Base-by-base conservation (phyloP, 2,113 vertebrate genomes). In the Melanostigma gelatinosum region DNA sequence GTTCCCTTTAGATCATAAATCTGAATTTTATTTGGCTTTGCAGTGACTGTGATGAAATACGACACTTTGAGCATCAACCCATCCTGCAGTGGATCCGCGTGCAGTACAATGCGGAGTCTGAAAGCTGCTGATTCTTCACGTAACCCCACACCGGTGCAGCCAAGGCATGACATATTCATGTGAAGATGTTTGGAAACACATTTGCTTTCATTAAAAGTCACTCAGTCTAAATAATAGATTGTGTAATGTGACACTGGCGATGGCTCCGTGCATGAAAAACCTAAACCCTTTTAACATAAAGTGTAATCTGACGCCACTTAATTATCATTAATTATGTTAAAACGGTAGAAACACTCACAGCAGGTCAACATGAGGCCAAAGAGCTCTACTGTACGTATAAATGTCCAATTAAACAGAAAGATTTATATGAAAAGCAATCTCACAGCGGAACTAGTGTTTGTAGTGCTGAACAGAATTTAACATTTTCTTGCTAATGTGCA, bases 201-300 rank as follows among this genome's bases (percentile, higher is more conserved):
- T 75, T 81, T 79, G 69, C 70, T 82, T 90, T 85, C 76, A 82
- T 89, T 85, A 83, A 77, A 82, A 89, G 84, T 84, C 70, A 79
- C 78, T 27, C 71, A 1, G 46, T 69, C 44, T 86, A 68, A 91
- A 91, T 90, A 84, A 93, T 87, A 66, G 29, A 91, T 83, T 16
- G 67, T 36, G 81, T 66, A 83, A 75, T 1, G 20, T 16, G 77
- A 88, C 4, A 44, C 44, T 11, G 57, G 72, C 71, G 32, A 54
- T 3, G 27, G 22, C 16, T 72, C 40, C 9, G 61, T 38, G 77
- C 42, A 54, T 38, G n/a, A 18, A 69, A 67, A 72, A n/a, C 42
- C 29, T 64, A 34, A 32, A 18, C 12, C 22, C 46, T n/a, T 27
- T 48, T 8, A 75, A 72, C 54, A 34, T 29, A 7, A 40, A 0